phyloP scores from a whole-genome alignment of 1,140 invertebrate species.

The Plectrocnemia conspersa region DNA sequence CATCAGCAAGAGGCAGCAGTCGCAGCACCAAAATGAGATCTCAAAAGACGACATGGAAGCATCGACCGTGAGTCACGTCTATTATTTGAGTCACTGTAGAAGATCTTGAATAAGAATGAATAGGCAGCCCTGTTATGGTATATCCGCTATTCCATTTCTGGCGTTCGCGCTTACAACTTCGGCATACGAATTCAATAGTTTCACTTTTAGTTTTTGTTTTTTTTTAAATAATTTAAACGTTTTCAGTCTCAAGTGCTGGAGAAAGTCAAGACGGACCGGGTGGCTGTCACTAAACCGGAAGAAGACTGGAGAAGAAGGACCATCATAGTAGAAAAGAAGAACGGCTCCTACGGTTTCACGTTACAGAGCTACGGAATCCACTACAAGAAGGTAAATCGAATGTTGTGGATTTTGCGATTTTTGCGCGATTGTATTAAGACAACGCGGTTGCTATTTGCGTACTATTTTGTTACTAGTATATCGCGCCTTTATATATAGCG shows the following conservation, averaged over 20 bases:
- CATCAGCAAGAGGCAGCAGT: constrained; percentile 16
- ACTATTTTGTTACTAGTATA: too few relatives aligned
- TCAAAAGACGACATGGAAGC: constrained; percentile 15
- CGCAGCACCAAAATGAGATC: neutral
- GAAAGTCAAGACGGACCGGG: constrained; percentile 74
- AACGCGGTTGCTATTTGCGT: too few relatives aligned
- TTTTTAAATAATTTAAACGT: neutral
- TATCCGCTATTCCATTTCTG: too few relatives aligned
- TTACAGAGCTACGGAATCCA: constrained; percentile 93
- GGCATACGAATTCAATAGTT: too few relatives aligned
- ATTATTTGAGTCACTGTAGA: too few relatives aligned
- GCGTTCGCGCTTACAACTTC: too few relatives aligned
- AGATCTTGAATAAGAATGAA: too few relatives aligned
- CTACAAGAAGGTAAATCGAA: constrained; percentile 80
- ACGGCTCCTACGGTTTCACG: constrained; percentile 90
- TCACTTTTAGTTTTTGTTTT: too few relatives aligned
- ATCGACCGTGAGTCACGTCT: constrained; percentile 15
- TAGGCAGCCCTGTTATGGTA: too few relatives aligned
- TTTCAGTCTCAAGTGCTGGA: constrained; percentile 64
- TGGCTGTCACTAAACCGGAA: constrained; percentile 67
- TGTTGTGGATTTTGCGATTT: too few relatives aligned
- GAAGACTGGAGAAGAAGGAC: constrained; percentile 79
- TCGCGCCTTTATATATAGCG: too few relatives aligned
- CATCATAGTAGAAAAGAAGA: constrained; percentile 87
- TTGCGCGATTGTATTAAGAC: too few relatives aligned